Conservation (phyloP, 1,140 invertebrate species). For the Anoplolepis gracilipes region DNA sequence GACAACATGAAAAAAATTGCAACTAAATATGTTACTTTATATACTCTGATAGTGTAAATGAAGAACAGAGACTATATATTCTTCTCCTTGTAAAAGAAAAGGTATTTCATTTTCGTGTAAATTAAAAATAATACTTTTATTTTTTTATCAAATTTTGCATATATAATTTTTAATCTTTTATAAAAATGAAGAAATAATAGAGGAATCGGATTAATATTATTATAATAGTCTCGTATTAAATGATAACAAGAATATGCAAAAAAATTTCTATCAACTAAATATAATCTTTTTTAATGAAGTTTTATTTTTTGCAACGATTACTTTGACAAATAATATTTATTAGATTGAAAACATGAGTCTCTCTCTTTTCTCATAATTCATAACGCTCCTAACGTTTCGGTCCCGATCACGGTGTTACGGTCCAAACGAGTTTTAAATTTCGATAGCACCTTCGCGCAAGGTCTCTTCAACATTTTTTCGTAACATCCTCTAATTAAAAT, state of each 20-base stretch:
- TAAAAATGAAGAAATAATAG: background rate
- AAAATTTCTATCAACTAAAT: background rate
- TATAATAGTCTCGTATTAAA: background rate
- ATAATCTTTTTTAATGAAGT: background rate
- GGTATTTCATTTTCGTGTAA: background rate
- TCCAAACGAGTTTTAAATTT: constrained; percentile 74
- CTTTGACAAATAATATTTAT: background rate
- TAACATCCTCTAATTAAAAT: constrained; percentile 85
- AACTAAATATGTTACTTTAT: background rate
- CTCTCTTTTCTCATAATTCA: constrained; percentile 15
- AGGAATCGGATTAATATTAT: background rate
- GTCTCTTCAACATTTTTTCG: constrained; percentile 77
- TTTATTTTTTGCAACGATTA: background rate
- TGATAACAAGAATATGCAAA: background rate
- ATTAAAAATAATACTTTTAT: background rate
- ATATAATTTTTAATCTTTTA: background rate
- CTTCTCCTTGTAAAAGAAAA: background rate
- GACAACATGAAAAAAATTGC: constrained; percentile 10
- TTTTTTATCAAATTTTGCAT: background rate
- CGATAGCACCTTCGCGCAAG: constrained; percentile 70
- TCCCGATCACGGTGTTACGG: background rate
- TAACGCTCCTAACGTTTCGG: background rate
- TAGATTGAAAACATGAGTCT: background rate
- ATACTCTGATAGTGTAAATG: background rate
- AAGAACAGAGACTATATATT: background rate